Conservation (phyloP, 2,797 vertebrate genomes). For the Halcyon leucocephala region DNA sequence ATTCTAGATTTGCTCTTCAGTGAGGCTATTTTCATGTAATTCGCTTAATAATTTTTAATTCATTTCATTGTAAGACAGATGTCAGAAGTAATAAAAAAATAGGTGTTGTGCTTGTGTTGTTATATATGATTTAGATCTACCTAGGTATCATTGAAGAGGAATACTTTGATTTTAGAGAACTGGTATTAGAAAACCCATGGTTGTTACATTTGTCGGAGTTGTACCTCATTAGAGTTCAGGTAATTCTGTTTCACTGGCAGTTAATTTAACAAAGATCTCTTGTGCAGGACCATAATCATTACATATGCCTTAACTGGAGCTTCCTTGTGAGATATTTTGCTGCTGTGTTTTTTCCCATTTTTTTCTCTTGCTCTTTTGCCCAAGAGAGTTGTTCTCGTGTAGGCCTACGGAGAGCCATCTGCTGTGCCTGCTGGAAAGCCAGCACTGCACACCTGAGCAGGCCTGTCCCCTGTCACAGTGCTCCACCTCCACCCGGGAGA, state of each 20-base stretch:
- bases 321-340: neutral
- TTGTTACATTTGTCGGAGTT: neutral
- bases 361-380: neutral
- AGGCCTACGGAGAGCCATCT: conserved; percentile 32
- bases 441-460: neutral
- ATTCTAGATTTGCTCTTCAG: neutral
- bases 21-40: neutral
- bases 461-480: neutral
- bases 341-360: neutral
- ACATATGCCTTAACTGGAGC: neutral
- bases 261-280: neutral
- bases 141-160: neutral
- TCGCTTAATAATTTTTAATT: neutral
- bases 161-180: neutral
- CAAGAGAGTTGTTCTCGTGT: neutral
- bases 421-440: neutral
- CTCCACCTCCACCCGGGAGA: neutral
- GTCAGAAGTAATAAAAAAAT: neutral
- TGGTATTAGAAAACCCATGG: neutral
- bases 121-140: neutral
- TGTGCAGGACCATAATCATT: neutral
- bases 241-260: neutral
- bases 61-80: neutral
- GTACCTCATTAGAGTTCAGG: neutral
- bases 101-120: neutral